Percentiles rank a stretch among this genome's conserved stretches.
Evolutionary conservation across 2,888 invertebrate species (phyloP).

Genomic region (Acronicta aceris): DNA sequence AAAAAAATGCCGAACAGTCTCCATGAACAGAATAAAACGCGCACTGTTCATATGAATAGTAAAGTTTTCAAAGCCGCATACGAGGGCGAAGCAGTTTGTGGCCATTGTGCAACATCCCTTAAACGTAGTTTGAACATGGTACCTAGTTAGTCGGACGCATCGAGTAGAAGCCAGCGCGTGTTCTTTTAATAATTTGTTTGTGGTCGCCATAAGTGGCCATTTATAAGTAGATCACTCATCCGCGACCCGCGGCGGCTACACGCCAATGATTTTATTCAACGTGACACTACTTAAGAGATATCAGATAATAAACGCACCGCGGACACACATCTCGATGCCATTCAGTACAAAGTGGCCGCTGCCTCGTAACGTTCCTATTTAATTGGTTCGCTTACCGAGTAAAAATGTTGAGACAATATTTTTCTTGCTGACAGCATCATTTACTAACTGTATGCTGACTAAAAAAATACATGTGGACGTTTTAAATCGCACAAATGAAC

Average conservation of each 20-base stretch:
- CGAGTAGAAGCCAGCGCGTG: slow-evolving; percentile 56
- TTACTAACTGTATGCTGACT: slow-evolving; percentile 30
- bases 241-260: slow-evolving; percentile 62
- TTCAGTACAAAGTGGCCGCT: slow-evolving; percentile 73
- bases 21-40: slow-evolving; percentile 18
- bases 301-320: slow-evolving; percentile 77
- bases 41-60: slow-evolving; percentile 16
- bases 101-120: slow-evolving; percentile 43
- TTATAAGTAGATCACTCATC: slow-evolving; percentile 80
- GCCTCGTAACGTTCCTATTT: slow-evolving; percentile 66
- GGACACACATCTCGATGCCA: slow-evolving; percentile 76
- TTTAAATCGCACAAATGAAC: slow-evolving; percentile 15
- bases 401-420: slow-evolving; percentile 55
- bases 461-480: slow-evolving; percentile 15
- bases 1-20: slow-evolving; percentile 18
- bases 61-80: slow-evolving; percentile 16
- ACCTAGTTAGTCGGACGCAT: slow-evolving; percentile 63
- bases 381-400: slow-evolving; percentile 71
- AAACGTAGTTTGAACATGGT: slow-evolving; percentile 57
- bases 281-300: slow-evolving; percentile 82
- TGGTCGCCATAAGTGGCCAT: slow-evolving; percentile 76
- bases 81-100: slow-evolving; percentile 13
- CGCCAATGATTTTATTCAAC: slow-evolving; percentile 77
- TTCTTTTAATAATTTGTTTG: slow-evolving; percentile 78
- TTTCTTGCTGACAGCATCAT: slow-evolving; percentile 55